phyloP scores from a whole-genome alignment of 2,113 vertebrate genomes.

The Sporophila hypoxantha region DNA sequence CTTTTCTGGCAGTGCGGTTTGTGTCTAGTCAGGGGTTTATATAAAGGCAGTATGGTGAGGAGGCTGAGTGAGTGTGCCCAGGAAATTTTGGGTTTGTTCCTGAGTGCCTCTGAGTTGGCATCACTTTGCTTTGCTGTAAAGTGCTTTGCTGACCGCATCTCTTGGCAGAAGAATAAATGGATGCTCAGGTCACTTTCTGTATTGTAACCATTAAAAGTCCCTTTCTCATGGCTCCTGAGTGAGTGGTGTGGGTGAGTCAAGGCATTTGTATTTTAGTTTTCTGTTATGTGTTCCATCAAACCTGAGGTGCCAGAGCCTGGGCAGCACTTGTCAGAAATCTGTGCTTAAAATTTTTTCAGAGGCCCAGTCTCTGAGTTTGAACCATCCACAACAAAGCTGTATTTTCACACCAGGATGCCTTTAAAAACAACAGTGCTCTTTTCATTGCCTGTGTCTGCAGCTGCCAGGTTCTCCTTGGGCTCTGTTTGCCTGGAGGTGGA shows the following conservation, averaged over 20 bases:
- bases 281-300: not conserved
- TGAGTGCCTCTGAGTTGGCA: not conserved
- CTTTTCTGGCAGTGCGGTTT: not conserved
- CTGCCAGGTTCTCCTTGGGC: not conserved
- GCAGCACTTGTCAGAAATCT: not conserved
- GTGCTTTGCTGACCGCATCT: not conserved
- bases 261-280: not conserved
- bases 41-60: fast-evolving
- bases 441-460: not conserved
- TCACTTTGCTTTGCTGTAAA: not conserved
- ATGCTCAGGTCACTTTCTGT: not conserved
- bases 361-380: not conserved
- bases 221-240: not conserved
- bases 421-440: not conserved
- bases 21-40: not conserved
- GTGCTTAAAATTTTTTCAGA: not conserved
- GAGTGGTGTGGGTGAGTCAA: not conserved
- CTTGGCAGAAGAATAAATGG: not conserved
- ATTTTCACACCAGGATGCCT: not conserved
- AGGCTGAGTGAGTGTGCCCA: not conserved
- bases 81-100: not conserved
- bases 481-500: not conserved
- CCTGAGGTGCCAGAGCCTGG: not conserved
- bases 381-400: not conserved
- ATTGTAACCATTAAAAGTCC: not conserved